Percentiles rank a stretch among this genome's conserved stretches.
Evolutionary conservation across 2,888 invertebrate genomes (phyloP).

Genomic region (Drosophila pullipes): DNA sequence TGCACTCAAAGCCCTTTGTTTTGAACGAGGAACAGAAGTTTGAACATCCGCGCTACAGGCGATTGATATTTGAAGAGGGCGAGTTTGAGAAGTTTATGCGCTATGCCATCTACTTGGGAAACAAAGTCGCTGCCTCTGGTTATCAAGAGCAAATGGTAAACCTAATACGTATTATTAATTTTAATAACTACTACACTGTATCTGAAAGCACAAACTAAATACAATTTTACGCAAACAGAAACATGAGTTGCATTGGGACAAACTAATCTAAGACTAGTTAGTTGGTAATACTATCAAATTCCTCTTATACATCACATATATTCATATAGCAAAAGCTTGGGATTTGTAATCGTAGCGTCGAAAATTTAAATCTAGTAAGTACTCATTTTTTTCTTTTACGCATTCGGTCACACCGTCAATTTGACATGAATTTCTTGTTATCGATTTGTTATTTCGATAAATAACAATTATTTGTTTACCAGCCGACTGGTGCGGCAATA

Average conservation of each 20-base stretch:
- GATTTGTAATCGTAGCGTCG: neutral
- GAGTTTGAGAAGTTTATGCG: constrained; percentile 84
- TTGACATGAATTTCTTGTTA: constrained; percentile 7
- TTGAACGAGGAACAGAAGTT: constrained; percentile 70
- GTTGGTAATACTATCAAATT: neutral
- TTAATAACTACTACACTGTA: constrained; percentile 83
- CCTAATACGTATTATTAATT: constrained; percentile 84
- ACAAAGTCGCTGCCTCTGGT: constrained; percentile 84
- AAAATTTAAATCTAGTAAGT: neutral
- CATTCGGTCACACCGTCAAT: constrained; percentile 26
- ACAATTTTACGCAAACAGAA: neutral
- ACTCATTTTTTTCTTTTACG: neutral
- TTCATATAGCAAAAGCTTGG: neutral
- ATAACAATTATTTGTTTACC: constrained; percentile 52
- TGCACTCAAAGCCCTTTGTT: constrained; percentile 80
- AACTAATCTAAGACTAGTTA: neutral
- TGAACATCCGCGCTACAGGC: constrained; percentile 83
- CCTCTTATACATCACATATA: neutral
- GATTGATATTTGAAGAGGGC: constrained; percentile 80
- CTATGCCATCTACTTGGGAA: constrained; percentile 84
- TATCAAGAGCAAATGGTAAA: constrained; percentile 85
- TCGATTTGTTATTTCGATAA: constrained; percentile 44
- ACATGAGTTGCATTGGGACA: neutral
- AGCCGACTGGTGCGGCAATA: constrained; percentile 61
- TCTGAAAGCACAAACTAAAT: constrained; percentile 26